Evolutionary conservation across 2,797 vertebrate genomes (phyloP).

Genomic region (Myiotriccus ornatus): DNA sequence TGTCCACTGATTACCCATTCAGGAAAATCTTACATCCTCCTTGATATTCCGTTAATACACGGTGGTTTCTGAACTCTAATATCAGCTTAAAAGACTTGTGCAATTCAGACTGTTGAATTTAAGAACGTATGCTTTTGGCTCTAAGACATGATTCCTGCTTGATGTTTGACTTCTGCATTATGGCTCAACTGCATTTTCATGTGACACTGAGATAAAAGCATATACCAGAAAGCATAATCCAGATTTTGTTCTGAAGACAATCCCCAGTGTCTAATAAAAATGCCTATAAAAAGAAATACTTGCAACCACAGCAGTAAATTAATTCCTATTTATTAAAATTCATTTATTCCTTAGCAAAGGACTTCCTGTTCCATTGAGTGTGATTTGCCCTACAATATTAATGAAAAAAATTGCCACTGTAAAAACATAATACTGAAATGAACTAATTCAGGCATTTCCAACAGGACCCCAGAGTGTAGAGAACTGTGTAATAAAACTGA

Average conservation of each 20-base stretch:
- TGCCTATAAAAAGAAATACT: conserved; percentile 20
- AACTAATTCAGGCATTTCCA: conserved; percentile 51
- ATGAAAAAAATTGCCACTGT: conserved; percentile 59
- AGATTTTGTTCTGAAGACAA: conserved; percentile 51
- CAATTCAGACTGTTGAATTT: background rate
- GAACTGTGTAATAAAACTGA: background rate
- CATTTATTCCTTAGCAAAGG: conserved; percentile 69
- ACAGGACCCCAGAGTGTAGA: background rate
- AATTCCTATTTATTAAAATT: conserved; percentile 75
- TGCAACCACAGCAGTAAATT: conserved; percentile 42
- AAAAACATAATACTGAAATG: conserved; percentile 62
- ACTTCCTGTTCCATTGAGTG: conserved; percentile 13
- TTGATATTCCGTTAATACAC: background rate
- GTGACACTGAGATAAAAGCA: conserved; percentile 8
- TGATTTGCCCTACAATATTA: conserved; percentile 52
- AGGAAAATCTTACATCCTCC: background rate
- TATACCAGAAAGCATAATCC: conserved; percentile 5
- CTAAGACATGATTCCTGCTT: background rate
- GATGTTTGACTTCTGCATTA: background rate
- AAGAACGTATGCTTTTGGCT: background rate
- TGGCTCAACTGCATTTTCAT: background rate
- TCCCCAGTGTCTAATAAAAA: conserved; percentile 45
- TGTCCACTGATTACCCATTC: background rate
- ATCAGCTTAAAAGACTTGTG: background rate
- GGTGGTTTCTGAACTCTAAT: background rate